phyloP scores from a whole-genome alignment of 2,888 invertebrate species.

The Gnatocerus cornutus region DNA sequence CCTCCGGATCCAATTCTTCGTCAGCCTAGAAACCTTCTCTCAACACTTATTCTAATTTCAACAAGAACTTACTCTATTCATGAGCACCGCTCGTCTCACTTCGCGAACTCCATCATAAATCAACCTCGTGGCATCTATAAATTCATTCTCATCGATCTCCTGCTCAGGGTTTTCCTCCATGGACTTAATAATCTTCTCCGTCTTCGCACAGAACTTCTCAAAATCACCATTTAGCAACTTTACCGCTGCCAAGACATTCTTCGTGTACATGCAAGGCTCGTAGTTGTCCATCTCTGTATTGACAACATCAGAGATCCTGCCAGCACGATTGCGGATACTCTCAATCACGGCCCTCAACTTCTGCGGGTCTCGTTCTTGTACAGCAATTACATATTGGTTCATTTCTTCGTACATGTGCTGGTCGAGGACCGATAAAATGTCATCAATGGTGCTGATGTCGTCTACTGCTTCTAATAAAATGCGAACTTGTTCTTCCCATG shows the following conservation, averaged over 20 bases:
- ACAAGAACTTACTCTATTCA: conserved; percentile 83
- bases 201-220: conserved; percentile 7
- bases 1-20: conserved; percentile 88
- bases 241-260: conserved; percentile 95
- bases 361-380: conserved; percentile 95
- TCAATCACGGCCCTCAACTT: conserved; percentile 90
- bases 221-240: conserved; percentile 85
- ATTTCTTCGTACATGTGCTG: conserved; percentile 99
- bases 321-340: conserved; percentile 94
- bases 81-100: conserved; percentile 93
- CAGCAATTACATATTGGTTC: conserved; percentile 95
- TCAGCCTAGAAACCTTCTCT: conserved; percentile 68
- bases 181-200: conserved; percentile 4
- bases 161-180: conserved; percentile 75
- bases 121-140: conserved; percentile 94
- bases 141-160: conserved; percentile 96
- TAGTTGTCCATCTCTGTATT: conserved; percentile 99
- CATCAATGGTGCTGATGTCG: conserved; percentile 98
- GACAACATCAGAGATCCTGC: conserved; percentile 89
- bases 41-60: background rate
- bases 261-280: conserved; percentile 97
- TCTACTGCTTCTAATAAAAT: conserved; percentile 98
- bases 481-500: conserved; percentile 96
- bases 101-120: conserved; percentile 97
- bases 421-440: conserved; percentile 98